Evolutionary conservation across 2,113 vertebrate species (phyloP), one percentile per base, ranked within the genome.

Genomic region (Octodon degus): DNA sequence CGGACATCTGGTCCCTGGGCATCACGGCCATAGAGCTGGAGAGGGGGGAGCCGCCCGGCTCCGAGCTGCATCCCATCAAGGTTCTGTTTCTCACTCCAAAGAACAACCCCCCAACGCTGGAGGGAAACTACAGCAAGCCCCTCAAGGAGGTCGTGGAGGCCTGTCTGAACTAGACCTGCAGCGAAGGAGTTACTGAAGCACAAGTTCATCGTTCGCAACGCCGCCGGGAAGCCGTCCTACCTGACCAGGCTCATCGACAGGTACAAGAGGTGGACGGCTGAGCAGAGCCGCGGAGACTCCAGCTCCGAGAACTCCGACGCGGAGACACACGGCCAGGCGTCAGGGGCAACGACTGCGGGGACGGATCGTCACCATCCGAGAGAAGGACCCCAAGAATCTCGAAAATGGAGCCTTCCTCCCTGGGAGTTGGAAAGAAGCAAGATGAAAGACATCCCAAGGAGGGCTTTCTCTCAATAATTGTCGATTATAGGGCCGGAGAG

Each of bases 81-180:
- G 99, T 99, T 80, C 98, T 99, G 83, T 99, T 99, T 98, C 99
- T 99, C 97, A 99, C 99, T 98, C 99, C 99, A 97, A 99, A 99
- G 98, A 99, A 99, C 98, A 99, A 99, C 97, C 99, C 99, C 22
- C 99, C 99, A 4, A 99, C 99, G 0, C 98, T 99, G 98, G 99
- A 99, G 97, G 99, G 99, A 96, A 99, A 97, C 98, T 99, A 99
- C 98, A 99, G 99, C 97, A 99, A 99, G 98, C 98, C 99, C n/a
- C 99, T 99, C 37, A 99, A 99, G 98, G 99, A 99, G 97, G 99
- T 99, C 96, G 98, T 99, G 4, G 99, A 99, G 94, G 99, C 99
- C 97, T 99, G 99, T 97, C 97, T 99, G 97, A 99, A 99, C 96
- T 98, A 99, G 99, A 98, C 99, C 99, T 84, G 99, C 99, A 4